phyloP scores from a whole-genome alignment of 2,888 invertebrate genomes.

The Andrena dorsata region DNA sequence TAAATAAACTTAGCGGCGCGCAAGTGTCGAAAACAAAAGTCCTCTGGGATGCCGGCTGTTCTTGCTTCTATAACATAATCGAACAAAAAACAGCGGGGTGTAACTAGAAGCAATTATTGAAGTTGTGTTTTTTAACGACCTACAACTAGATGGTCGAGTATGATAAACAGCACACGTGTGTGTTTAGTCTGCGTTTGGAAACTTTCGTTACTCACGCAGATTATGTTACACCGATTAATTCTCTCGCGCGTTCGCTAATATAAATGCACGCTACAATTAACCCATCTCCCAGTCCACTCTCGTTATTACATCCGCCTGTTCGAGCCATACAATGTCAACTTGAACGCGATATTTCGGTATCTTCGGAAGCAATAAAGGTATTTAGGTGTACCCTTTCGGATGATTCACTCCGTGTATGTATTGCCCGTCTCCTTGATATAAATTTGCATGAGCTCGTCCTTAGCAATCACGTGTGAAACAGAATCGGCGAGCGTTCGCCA shows the following conservation, averaged over 20 bases:
- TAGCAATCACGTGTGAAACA: constrained; percentile 43
- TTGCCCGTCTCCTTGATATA: constrained; percentile 53
- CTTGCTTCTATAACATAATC: neutral
- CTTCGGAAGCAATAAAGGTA: neutral
- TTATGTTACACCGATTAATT: constrained; percentile 46
- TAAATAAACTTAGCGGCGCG: neutral
- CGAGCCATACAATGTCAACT: no score
- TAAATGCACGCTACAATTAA: constrained; percentile 6
- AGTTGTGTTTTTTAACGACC: neutral
- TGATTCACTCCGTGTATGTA: constrained; percentile 5
- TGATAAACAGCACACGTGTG: constrained; percentile 5
- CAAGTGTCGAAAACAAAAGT: neutral
- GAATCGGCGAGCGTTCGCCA: constrained; percentile 1
- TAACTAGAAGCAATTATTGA: neutral
- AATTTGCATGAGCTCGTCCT: constrained; percentile 47
- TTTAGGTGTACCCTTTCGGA: neutral
- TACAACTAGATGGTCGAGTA: neutral
- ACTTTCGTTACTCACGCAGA: constrained; percentile 32
- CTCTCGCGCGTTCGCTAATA: neutral
- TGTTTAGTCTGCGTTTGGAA: constrained; percentile 3
- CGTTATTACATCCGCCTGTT: no score
- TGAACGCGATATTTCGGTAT: neutral
- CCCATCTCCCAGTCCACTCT: neutral
- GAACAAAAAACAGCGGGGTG: neutral
- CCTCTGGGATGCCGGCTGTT: neutral